A percentile compares a stretch with the other conserved stretches of the same genome.
These are phyloP conservation scores for Archivesica marissinica DNA, from an alignment of 1,140 invertebrate species.

Conservation along the genomic window DNA sequence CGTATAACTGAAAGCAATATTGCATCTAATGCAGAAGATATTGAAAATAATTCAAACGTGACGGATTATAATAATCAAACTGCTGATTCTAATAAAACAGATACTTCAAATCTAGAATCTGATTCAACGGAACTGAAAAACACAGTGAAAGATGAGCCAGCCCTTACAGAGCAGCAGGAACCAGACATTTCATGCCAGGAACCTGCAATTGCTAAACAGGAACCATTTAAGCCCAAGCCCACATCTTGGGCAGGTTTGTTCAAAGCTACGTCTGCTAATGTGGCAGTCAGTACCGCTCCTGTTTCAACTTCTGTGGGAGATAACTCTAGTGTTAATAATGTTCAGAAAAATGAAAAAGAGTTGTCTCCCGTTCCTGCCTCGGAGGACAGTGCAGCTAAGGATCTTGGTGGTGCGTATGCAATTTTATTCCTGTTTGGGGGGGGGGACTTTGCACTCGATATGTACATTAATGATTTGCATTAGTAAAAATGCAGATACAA, in stretches of 20 bases:
- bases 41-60: background rate
- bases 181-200: background rate
- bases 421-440: too few species aligned
- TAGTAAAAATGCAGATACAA: too few species aligned
- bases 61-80: too few species aligned
- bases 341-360: slow-evolving; percentile 31
- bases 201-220: background rate
- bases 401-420: slow-evolving; percentile 62
- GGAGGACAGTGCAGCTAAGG: slow-evolving; percentile 53
- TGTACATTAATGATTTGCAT: too few species aligned
- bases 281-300: background rate
- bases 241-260: slow-evolving; percentile 50
- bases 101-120: background rate
- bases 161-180: background rate
- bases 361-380: slow-evolving; percentile 44
- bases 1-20: background rate
- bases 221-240: slow-evolving; percentile 37
- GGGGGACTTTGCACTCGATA: too few species aligned
- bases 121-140: background rate
- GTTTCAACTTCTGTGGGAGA: background rate
- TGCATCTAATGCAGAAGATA: background rate
- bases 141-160: background rate
- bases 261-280: background rate
- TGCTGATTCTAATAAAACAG: background rate
- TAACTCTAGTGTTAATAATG: slow-evolving; percentile 8